A percentile compares a stretch with the other conserved stretches of the same genome.
phyloP scores from a whole-genome alignment of 2,888 invertebrate genomes.

The Rhagophthalmus giganteus region DNA sequence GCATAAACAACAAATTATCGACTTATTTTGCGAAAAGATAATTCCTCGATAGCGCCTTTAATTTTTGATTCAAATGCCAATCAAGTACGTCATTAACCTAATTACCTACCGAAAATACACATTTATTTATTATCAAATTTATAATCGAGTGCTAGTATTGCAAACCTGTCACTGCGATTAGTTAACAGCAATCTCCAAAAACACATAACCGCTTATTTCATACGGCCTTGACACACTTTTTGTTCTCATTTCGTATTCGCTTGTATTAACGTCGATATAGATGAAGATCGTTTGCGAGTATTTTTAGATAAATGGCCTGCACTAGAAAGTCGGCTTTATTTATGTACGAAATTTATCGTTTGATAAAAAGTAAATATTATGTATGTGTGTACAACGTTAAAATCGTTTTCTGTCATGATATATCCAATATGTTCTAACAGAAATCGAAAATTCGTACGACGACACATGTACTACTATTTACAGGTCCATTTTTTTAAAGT shows the following conservation, averaged over 20 bases:
- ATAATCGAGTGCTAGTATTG: slow-evolving; percentile 9
- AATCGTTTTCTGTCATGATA: too few relatives aligned
- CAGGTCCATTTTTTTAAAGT: too few relatives aligned
- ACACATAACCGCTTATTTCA: slow-evolving; percentile 12
- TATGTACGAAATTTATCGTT: not conserved
- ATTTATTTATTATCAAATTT: slow-evolving; percentile 19
- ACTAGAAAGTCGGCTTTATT: too few relatives aligned
- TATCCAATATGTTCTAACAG: too few relatives aligned
- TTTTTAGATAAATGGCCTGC: slow-evolving; percentile 8
- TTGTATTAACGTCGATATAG: slow-evolving; percentile 4
- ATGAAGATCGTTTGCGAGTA: slow-evolving; percentile 6
- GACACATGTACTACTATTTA: too few relatives aligned
- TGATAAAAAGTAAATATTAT: not conserved
- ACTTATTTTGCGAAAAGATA: not conserved
- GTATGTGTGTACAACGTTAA: not conserved
- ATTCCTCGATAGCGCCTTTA: not conserved
- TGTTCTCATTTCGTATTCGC: slow-evolving; percentile 17
- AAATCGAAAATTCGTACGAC: too few relatives aligned
- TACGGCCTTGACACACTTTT: slow-evolving; percentile 24
- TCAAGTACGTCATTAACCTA: slow-evolving; percentile 16
- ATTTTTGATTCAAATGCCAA: slow-evolving; percentile 7
- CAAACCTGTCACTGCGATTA: slow-evolving; percentile 15
- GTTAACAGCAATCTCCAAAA: slow-evolving; percentile 19
- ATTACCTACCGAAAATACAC: slow-evolving; percentile 11
- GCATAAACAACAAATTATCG: not conserved